Conservation (phyloP, 2,113 vertebrate genomes). For the Corythornis cristatus region DNA sequence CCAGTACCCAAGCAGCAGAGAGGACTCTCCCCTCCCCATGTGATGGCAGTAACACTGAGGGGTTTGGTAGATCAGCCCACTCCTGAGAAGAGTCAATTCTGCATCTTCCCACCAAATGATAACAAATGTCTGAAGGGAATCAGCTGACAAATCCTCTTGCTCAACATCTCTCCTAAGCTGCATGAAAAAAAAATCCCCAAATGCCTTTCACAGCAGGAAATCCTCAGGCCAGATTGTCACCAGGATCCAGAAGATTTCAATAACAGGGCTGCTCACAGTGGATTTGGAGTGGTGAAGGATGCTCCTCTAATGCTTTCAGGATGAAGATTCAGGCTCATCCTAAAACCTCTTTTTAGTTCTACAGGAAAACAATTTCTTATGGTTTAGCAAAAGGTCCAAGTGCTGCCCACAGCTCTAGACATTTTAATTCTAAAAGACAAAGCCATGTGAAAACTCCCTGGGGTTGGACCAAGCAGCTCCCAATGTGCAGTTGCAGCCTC, state of each 20-base stretch:
- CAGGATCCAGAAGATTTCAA: constrained; percentile 14
- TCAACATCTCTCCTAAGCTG: constrained; percentile 33
- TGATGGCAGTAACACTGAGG: background rate
- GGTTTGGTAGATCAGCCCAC: background rate
- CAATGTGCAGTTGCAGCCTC: background rate
- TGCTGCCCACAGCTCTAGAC: background rate
- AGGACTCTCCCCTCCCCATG: background rate
- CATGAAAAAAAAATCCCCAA: background rate
- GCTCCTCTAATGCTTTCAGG: background rate
- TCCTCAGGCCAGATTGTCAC: constrained; percentile 47
- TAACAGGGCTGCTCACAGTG: background rate
- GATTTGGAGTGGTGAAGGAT: background rate
- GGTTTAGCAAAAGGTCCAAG: background rate
- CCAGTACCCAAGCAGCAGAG: background rate
- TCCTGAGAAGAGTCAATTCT: constrained; percentile 39
- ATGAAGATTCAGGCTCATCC: background rate
- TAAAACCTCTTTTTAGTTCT: background rate
- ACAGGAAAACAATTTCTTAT: background rate
- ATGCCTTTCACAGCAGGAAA: constrained; percentile 57
- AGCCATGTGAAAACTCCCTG: background rate
- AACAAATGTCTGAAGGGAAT: constrained; percentile 37
- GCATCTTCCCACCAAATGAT: constrained; percentile 45
- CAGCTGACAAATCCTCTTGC: constrained; percentile 56
- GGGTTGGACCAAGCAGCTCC: background rate
- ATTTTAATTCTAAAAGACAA: background rate